A percentile compares a stretch with the other conserved stretches of the same genome.
These are phyloP conservation scores for Orthonevra nobilis DNA, from an alignment of 2,888 invertebrate species.

Conservation along the genomic window DNA sequence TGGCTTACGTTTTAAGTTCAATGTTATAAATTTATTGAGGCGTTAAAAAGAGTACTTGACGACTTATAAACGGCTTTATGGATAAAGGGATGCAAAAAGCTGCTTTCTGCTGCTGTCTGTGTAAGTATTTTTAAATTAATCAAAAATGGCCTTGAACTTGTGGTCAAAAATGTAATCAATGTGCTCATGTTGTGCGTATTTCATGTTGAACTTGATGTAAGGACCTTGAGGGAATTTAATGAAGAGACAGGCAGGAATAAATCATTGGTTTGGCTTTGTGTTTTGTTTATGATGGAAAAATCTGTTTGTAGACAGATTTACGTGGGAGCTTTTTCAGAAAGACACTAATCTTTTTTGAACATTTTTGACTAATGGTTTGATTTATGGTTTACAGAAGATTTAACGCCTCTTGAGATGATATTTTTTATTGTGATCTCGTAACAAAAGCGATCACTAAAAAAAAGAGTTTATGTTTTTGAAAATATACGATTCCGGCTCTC, in stretches of 20 bases:
- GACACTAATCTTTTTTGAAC: no score
- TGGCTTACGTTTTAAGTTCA: conserved; percentile 35
- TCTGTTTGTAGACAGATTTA: no score
- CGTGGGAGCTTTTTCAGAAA: no score
- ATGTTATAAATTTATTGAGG: conserved; percentile 46
- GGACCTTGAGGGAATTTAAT: conserved; percentile 27
- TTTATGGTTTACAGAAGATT: no score
- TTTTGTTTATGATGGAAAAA: no score
- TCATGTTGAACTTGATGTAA: conserved; percentile 25
- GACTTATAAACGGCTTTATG: conserved; percentile 8
- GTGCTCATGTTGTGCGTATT: not conserved
- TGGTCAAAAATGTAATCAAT: conserved; percentile 8
- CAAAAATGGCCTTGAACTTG: conserved; percentile 35
- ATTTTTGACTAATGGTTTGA: no score
- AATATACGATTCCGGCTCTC: no score
- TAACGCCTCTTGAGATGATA: no score
- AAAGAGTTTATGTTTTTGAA: no score
- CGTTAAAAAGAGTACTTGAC: conserved; percentile 28
- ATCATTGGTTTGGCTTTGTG: conserved; percentile 25
- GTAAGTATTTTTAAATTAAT: conserved; percentile 17
- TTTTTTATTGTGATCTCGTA: no score
- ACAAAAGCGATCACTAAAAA: no score
- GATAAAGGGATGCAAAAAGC: conserved; percentile 37
- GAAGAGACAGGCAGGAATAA: conserved; percentile 7
- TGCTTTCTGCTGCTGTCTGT: not conserved